Conservation (phyloP, 2,797 vertebrate species). For the Macropus fuliginosus region DNA sequence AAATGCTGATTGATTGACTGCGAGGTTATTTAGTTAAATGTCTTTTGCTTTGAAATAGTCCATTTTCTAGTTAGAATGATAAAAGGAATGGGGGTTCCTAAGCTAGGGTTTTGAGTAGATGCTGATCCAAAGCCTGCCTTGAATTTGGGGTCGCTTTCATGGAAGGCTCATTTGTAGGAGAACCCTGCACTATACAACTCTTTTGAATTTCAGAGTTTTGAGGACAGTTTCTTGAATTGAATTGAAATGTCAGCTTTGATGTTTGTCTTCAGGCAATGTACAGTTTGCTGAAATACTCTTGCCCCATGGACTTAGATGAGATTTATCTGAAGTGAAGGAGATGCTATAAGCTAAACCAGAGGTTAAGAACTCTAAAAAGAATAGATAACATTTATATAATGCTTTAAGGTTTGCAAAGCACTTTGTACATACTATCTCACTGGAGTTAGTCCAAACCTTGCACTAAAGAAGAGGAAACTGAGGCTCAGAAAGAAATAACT, state of each 20-base stretch:
- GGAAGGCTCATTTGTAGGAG: background rate
- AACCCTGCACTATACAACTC: background rate
- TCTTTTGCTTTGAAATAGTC: background rate
- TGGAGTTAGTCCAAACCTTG: background rate
- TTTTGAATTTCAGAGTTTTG: background rate
- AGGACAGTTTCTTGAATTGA: background rate
- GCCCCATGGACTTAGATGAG: background rate
- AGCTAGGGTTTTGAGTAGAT: background rate
- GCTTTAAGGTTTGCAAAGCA: background rate
- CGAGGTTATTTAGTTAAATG: background rate
- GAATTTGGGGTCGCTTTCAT: background rate
- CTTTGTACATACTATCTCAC: background rate
- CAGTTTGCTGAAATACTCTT: background rate
- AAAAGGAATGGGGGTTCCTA: background rate
- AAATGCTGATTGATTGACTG: background rate
- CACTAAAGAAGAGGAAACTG: background rate
- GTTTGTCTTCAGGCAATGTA: background rate
- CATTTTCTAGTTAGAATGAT: background rate
- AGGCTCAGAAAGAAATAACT: background rate
- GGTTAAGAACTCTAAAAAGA: background rate
- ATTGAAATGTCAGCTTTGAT: background rate
- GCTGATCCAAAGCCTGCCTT: background rate
- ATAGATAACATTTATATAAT: background rate
- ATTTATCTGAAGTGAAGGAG: background rate
- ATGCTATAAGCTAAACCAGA: background rate